These are phyloP conservation scores for Poicephalus meyeri DNA, from an alignment of 2,113 vertebrate species.

Conservation along the genomic window DNA sequence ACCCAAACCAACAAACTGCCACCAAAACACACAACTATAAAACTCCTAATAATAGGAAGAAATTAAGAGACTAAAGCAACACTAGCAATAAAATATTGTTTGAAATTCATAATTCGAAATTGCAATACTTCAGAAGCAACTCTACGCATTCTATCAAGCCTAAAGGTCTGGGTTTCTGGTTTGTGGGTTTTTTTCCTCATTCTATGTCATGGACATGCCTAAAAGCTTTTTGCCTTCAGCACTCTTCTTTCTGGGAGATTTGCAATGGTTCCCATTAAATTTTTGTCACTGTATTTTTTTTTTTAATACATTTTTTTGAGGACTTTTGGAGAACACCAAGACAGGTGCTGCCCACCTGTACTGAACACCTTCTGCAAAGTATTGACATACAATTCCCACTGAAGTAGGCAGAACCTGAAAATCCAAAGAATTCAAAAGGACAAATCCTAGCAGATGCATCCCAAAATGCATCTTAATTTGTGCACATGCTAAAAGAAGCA, in stretches of 20 bases:
- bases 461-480: background rate
- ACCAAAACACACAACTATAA: background rate
- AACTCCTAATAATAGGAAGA: rapidly evolving
- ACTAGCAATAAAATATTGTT: background rate
- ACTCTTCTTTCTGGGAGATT: background rate
- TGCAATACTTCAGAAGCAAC: background rate
- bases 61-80: background rate
- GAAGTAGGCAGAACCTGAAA: background rate
- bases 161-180: background rate
- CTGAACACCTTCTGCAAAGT: background rate
- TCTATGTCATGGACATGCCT: background rate
- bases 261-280: background rate
- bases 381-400: background rate
- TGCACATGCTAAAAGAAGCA: background rate
- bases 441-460: background rate
- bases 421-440: background rate
- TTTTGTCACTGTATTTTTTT: background rate
- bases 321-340: background rate
- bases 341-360: background rate
- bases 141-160: background rate
- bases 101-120: background rate
- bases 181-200: background rate
- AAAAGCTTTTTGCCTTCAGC: background rate
- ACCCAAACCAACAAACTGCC: background rate
- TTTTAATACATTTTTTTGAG: background rate